Evolutionary conservation across 2,888 invertebrate genomes (phyloP), one percentile per base, ranked within the genome.

Genomic region (Cordilura impudica): DNA sequence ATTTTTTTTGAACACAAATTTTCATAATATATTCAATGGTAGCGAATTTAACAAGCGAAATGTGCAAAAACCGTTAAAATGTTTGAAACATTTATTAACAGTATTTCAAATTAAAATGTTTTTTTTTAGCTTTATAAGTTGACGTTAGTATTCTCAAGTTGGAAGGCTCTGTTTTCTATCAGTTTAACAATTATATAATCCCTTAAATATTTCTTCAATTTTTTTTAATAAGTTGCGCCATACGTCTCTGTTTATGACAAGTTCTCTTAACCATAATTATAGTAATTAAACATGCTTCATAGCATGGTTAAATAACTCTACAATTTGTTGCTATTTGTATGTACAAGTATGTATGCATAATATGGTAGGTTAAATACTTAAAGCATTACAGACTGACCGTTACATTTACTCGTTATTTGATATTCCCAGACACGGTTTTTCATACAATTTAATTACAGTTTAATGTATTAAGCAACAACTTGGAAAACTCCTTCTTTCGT

Each of bases 361-460:
- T 23, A 7, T 19, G 19, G 4, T 12, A 6, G 4, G 23, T 53
- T 23, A 53, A 16, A 54, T 35, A 39, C 56, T 39, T 39, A 39
- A 56, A 19, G 16, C 54, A 54, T 21, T 45, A 45, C n/a, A 31
- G 8, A 35, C 10, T 56, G 8, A 23, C 6, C 35, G 43, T 53
- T 39, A 51, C 19, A 45, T 66, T 8, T 35, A 29, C 26, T 19
- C 29, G 12, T 56, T 21, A 35, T 35, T 47, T 21, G n/a, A n/a
- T 51, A 66, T 31, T 31, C n/a, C 12, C 14, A 21, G 43, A 43
- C 43, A 43, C 5, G 43, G 43, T 67, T 67, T 29, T 74, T 53
- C 54, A 67, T 54, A 67, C 69, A 65, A 70, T 76, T 75, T 63
- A 75, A 75, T 75, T 69, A 49, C 75, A 69, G 35, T 69, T 67